Evolutionary conservation across 2,113 vertebrate genomes (phyloP).

Genomic region (Ariopsis seemanni): DNA sequence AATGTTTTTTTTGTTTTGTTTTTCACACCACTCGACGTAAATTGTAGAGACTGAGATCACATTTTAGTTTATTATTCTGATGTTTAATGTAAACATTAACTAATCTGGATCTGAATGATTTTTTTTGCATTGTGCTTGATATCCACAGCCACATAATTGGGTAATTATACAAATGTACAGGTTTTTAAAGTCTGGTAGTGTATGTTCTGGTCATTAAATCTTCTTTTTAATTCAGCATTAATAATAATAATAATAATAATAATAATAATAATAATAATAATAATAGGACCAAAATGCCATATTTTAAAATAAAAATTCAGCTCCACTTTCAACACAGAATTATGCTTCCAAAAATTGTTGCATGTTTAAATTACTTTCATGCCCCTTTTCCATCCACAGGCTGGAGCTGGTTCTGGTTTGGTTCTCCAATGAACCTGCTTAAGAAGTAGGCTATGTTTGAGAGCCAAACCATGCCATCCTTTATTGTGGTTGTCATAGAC

Average conservation of each 20-base stretch:
- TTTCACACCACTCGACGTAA: not conserved
- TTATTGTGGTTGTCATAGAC: not conserved
- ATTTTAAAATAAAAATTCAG: conserved; percentile 29
- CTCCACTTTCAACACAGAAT: not conserved
- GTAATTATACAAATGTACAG: not conserved
- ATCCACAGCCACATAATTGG: not conserved
- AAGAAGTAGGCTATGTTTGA: not conserved
- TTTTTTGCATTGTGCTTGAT: not conserved
- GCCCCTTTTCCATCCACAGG: not conserved
- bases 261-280: conserved; percentile 51
- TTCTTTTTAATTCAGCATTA: conserved; percentile 52
- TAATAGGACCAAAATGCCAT: conserved; percentile 72
- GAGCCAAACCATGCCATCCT: not conserved
- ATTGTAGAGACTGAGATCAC: not conserved
- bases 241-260: conserved; percentile 41
- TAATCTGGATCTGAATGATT: not conserved
- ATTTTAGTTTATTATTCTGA: not conserved
- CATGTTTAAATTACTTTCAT: not conserved
- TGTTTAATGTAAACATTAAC: too few species aligned
- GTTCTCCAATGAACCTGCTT: not conserved
- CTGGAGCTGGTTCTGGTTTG: not conserved
- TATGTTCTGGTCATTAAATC: conserved; percentile 59
- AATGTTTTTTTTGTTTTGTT: not conserved
- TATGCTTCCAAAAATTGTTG: conserved; percentile 14
- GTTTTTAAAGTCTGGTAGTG: not conserved